These are phyloP conservation scores for Poecile montanus DNA, from an alignment of 2,797 vertebrate genomes.

Conservation along the genomic window DNA sequence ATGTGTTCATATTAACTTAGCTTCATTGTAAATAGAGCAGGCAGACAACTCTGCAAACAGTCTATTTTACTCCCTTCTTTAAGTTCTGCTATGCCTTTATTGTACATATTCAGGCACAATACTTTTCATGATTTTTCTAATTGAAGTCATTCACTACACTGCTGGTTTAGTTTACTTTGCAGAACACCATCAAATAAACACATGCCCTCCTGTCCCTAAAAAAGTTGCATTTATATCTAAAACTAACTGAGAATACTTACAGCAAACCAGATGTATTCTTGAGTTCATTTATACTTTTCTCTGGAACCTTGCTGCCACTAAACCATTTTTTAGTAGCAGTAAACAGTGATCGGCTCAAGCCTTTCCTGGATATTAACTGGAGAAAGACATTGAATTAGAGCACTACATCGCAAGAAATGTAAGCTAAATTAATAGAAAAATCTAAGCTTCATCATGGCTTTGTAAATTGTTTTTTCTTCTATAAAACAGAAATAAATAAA, in stretches of 20 bases:
- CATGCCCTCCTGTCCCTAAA: rapidly evolving
- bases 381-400: constrained; percentile 16
- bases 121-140: not conserved
- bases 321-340: constrained; percentile 98
- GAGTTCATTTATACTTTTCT: constrained; percentile 92
- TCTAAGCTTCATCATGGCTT: not conserved
- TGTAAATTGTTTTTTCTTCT: not conserved
- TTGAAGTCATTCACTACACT: not conserved
- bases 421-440: not conserved
- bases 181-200: not conserved
- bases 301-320: constrained; percentile 94
- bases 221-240: not conserved
- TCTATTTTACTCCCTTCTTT: not conserved
- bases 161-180: not conserved
- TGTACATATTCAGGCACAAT: not conserved
- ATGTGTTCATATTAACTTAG: not conserved
- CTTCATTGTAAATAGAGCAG: not conserved
- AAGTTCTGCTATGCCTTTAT: not conserved
- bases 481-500: not conserved
- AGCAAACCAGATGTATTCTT: constrained; percentile 92
- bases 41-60: not conserved
- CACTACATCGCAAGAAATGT: not conserved
- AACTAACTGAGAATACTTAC: constrained; percentile 79
- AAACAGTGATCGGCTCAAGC: constrained; percentile 95
- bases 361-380: constrained; percentile 95